Conservation (phyloP, 2,113 vertebrate genomes). For the Ciconia maguari region DNA sequence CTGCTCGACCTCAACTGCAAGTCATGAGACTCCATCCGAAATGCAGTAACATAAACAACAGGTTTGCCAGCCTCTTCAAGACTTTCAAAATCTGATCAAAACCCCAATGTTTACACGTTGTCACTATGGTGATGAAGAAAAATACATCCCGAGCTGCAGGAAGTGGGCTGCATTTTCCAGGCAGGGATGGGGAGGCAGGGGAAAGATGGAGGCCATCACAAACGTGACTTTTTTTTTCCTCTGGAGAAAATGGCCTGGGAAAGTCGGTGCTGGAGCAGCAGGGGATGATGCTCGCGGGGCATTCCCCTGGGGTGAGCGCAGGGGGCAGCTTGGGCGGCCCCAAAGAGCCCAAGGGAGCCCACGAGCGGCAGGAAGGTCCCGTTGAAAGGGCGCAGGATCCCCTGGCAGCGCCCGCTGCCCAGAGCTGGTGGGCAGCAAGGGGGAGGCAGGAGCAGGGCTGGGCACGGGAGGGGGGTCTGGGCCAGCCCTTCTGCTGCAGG, state of each 20-base stretch:
- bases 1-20: background rate
- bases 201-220: background rate
- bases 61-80: slow-evolving; percentile 9
- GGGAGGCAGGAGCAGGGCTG: background rate
- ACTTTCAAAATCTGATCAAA: slow-evolving; percentile 6
- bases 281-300: background rate
- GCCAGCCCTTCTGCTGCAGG: background rate
- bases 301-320: background rate
- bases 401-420: background rate
- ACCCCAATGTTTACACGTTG: background rate
- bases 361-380: background rate
- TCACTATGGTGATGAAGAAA: slow-evolving; percentile 48
- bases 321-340: background rate
- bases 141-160: slow-evolving; percentile 8
- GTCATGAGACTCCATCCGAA: background rate
- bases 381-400: background rate
- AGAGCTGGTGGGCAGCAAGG: background rate
- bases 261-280: background rate
- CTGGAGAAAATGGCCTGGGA: background rate
- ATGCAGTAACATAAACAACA: background rate
- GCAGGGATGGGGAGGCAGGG: background rate
- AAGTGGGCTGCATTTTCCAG: background rate
- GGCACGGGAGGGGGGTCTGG: accelerated
- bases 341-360: background rate
- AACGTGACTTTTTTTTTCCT: background rate